Evolutionary conservation across 2,888 invertebrate genomes (phyloP), one percentile per base, ranked within the genome.

Genomic region (Calameuta idolon): DNA sequence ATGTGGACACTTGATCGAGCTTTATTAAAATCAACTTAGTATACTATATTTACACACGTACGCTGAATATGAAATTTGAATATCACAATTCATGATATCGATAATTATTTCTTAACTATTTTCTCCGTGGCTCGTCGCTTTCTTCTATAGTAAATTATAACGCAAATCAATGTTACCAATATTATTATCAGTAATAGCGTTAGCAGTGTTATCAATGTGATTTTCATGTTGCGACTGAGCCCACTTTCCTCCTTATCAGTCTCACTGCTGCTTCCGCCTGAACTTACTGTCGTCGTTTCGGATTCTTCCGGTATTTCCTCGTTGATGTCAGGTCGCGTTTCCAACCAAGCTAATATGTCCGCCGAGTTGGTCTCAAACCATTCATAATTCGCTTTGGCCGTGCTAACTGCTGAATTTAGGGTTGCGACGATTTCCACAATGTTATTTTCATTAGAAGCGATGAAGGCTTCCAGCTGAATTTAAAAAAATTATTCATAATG

Each of bases 401-500:
- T 55, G 4, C 55, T 3, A 55, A 83, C 1, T 5, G 84, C 79
- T 4, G 77, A 69, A 12, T 71, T 5, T 23, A 79, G 23, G 9
- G 75, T 77, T 1, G 12, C 12, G 23, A 31, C 31, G 1, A 79
- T 81, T 4, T 78, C 68, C 4, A 5, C 11, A 2, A 69, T 34
- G 30, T 75, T 71, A 4, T 71, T 73, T 0, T 71, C n/a, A 3
- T 76, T 69, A 0, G 23, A 9, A 9, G 55, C 55, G 9, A 77
- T 23, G 40, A 87, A 83, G 69, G 73, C 34, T 68, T 86, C 79
- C 11, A 87, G 75, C 87, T 87, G 68, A 1, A 76, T 55, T 78
- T 35, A 9, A 76, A 23, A 68, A 74, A 74, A 75, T 73, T 23
- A 9, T 55, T 0, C 55, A 23, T 55, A 55, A 23, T 23, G 9